Evolutionary conservation across 2,797 vertebrate species (phyloP), one percentile per base, ranked within the genome.

Genomic region (Platalea minor): DNA sequence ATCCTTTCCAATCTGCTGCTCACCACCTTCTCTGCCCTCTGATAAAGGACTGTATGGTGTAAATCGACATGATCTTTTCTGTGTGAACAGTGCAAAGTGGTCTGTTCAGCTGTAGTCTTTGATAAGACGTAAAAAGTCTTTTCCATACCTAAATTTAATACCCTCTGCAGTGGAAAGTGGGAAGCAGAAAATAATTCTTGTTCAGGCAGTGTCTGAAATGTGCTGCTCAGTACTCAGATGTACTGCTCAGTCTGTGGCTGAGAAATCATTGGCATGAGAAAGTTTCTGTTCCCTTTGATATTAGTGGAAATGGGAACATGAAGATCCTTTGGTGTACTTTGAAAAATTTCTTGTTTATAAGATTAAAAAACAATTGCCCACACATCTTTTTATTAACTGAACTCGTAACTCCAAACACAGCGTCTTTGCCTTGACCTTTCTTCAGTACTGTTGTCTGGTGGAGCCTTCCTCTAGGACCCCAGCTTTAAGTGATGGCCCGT

Each of bases 331-430:
- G 43, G 45, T 69, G 57, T 63, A 13, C 93, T 95, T 84, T 74
- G 85, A 86, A 93, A 95, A 69, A 41, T 8, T 17, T 76, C 5
- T 79, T 76, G 51, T 94, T 95, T 95, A 63, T 81, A 79, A 59
- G 65, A 90, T 89, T 88, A 28, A 80, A 72, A 89, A 63, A 46
- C 12, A 75, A 68, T 93, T 89, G 75, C 21, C 37, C 33, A 43
- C 79, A 68, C 51, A 48, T 76, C 43, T 88, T 70, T 60, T 56
- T 64, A 64, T 92, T 81, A 79, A 68, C 28, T 85, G 68, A 89
- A 68, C 37, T 85, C 1, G 0, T 77, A 85, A 82, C 43, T 91
- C 54, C 35, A 76, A 86, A 63, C n/a, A 69, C 48, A 65, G 9
- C 4, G 9, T 76, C 67, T 80, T 85, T 69, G 59, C 74, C 35